A percentile compares a stretch with the other conserved stretches of the same genome.
phyloP scores from a whole-genome alignment of 2,888 invertebrate species.

The Odontomyia ornata region DNA sequence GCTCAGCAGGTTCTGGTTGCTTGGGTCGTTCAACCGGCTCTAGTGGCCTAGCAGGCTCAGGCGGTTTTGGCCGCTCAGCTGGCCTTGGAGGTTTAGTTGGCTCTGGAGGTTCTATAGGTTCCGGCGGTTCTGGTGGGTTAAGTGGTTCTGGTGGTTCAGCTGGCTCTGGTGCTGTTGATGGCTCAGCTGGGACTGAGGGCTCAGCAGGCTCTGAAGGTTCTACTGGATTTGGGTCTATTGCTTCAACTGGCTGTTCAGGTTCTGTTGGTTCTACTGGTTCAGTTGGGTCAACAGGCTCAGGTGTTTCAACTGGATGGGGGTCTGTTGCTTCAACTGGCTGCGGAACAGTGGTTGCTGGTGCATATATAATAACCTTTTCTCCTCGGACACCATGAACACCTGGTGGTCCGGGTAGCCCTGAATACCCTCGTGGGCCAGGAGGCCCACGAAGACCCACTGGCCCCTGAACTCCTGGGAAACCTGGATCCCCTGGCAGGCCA shows the following conservation, averaged over 20 bases:
- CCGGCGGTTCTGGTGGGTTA: not conserved
- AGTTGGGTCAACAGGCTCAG: not conserved
- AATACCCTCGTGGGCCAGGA: not conserved
- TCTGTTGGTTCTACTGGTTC: not conserved
- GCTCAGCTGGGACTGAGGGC: not conserved
- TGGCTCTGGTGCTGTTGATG: not conserved
- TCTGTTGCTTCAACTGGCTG: not conserved
- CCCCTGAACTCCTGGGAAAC: not conserved
- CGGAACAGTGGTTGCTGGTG: not conserved
- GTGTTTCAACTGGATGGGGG: not conserved
- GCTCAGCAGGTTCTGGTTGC: not conserved
- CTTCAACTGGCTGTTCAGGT: not conserved
- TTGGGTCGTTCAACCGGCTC: not conserved
- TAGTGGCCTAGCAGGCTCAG: not conserved
- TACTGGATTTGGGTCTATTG: not conserved
- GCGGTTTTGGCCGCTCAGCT: not conserved
- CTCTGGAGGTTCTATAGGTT: not conserved
- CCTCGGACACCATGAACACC: slow-evolving; percentile 19
- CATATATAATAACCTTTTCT: slow-evolving; percentile 2
- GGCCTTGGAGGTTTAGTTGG: not conserved
- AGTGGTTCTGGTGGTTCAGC: slow-evolving; percentile 18
- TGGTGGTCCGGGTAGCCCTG: not conserved
- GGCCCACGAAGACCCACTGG: not conserved
- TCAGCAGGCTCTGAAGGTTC: not conserved
- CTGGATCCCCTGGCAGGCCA: not conserved